Conservation (phyloP, 1,140 invertebrate genomes). For the Caerostris darwini region DNA sequence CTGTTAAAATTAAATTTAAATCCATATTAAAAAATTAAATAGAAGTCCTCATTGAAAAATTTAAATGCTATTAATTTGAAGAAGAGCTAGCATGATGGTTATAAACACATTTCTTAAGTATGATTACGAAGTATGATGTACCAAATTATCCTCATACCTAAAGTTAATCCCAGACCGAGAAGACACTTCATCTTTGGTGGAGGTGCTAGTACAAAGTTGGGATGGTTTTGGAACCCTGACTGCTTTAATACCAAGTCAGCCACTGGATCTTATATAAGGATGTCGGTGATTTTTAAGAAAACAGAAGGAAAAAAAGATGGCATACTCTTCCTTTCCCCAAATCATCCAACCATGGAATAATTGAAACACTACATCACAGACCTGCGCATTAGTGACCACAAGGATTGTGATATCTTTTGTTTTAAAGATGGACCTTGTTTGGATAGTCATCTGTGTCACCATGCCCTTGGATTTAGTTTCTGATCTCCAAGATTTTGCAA, state of each 20-base stretch:
- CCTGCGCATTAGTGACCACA: not conserved
- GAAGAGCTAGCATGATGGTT: too few species aligned
- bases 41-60: too few species aligned
- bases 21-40: too few species aligned
- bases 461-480: not conserved
- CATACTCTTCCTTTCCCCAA: not conserved
- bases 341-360: constrained; percentile 1
- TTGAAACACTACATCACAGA: not conserved
- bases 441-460: not conserved
- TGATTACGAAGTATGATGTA: not conserved
- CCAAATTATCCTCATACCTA: constrained; percentile 9
- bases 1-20: too few species aligned
- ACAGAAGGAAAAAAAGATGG: constrained; percentile 3
- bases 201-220: constrained; percentile 1
- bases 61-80: too few species aligned
- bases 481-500: not conserved
- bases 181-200: constrained; percentile 39
- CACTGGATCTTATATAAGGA: constrained; percentile 43
- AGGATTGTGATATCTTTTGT: not conserved
- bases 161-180: constrained; percentile 40
- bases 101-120: too few species aligned
- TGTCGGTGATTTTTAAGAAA: constrained; percentile 12
- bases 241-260: not conserved
- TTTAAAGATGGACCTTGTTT: not conserved
- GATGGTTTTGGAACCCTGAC: not conserved